Conservation (phyloP, 2,797 vertebrate genomes). For the Micropoecilia bifurca region DNA sequence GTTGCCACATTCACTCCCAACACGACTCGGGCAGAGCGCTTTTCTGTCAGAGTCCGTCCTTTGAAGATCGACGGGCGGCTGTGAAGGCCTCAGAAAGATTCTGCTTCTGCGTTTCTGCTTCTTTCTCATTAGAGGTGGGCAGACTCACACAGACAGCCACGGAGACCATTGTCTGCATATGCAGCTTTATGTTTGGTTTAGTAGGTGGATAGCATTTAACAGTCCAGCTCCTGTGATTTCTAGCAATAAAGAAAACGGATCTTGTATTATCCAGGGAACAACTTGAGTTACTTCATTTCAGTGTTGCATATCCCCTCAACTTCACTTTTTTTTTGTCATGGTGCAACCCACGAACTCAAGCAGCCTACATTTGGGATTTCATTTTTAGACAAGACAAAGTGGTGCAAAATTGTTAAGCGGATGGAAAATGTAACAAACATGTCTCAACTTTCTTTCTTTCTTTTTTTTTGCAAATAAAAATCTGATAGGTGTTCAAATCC, state of each 20-base stretch:
- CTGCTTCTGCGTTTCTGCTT: constrained; percentile 61
- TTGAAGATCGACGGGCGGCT: constrained; percentile 72
- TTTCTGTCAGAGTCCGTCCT: constrained; percentile 80
- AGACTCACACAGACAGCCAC: constrained; percentile 27
- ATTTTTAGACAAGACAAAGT: neutral
- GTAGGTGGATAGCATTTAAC: constrained; percentile 51
- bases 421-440: neutral
- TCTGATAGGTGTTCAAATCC: neutral
- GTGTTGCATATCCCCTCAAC: neutral
- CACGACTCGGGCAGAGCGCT: constrained; percentile 62
- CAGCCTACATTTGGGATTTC: neutral
- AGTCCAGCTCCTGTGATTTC: constrained; percentile 45
- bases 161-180: constrained; percentile 36
- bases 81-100: constrained; percentile 76
- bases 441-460: neutral
- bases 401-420: neutral
- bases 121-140: constrained; percentile 51
- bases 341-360: neutral
- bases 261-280: constrained; percentile 49
- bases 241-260: constrained; percentile 36
- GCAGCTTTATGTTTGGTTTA: constrained; percentile 48
- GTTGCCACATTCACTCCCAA: constrained; percentile 72
- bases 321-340: neutral
- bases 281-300: neutral
- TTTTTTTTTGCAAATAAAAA: neutral